These are phyloP conservation scores for Lithobius niger DNA, from an alignment of 1,140 invertebrate species.

Conservation along the genomic window DNA sequence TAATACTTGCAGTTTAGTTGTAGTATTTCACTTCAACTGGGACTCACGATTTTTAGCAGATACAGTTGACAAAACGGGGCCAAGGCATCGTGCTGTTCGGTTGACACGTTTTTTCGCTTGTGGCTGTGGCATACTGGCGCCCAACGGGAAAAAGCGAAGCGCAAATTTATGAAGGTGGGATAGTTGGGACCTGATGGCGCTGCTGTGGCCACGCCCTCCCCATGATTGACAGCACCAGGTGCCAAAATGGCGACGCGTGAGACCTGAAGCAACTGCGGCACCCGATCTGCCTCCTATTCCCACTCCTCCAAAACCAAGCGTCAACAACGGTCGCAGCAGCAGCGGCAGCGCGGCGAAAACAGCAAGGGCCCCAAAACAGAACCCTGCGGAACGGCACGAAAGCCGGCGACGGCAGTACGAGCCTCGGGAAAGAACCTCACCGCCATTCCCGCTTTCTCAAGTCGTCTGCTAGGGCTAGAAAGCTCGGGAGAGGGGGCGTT, in stretches of 20 bases:
- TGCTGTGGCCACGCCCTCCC: not conserved
- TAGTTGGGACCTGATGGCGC: not conserved
- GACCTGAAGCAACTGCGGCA: not conserved
- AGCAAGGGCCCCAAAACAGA: not conserved
- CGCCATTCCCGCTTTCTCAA: too few relatives aligned
- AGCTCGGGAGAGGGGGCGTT: not conserved
- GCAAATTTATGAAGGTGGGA: not conserved
- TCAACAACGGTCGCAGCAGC: not conserved
- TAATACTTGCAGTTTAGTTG: not conserved
- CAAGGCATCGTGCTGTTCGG: not conserved
- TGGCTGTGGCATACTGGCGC: not conserved
- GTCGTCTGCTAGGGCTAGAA: too few relatives aligned
- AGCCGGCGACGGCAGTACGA: not conserved
- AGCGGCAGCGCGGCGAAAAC: not conserved
- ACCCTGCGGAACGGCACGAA: not conserved
- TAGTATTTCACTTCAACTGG: not conserved
- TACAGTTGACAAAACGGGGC: not conserved
- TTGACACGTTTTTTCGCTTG: not conserved
- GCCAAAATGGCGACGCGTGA: not conserved
- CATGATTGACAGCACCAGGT: slow-evolving; percentile 4
- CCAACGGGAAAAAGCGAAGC: not conserved
- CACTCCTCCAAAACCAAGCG: not conserved
- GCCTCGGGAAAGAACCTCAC: not conserved
- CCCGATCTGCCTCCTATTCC: not conserved
- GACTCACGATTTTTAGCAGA: not conserved